A percentile compares a stretch with the other conserved stretches of the same genome.
These are phyloP conservation scores for Scaptomyza parva DNA, from an alignment of 2,888 invertebrate genomes.

Conservation along the genomic window DNA sequence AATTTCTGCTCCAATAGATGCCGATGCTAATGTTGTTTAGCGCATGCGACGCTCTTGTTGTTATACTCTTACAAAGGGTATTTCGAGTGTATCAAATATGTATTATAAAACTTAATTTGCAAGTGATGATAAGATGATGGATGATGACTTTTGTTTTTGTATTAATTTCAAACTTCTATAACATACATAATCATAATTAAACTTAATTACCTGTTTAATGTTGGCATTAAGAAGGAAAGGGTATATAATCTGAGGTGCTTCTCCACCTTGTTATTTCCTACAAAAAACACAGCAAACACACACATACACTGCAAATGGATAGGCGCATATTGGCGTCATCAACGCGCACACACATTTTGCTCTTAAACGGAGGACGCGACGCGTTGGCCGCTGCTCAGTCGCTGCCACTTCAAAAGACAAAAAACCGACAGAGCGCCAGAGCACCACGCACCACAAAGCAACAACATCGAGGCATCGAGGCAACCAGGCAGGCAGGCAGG, in stretches of 20 bases:
- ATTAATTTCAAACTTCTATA: no score
- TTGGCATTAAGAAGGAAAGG: neutral
- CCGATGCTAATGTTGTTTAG: slow-evolving; percentile 50
- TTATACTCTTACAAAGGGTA: slow-evolving; percentile 1
- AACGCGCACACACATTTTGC: slow-evolving; percentile 71
- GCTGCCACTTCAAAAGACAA: slow-evolving; percentile 73
- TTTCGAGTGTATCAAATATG: neutral
- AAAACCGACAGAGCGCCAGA: slow-evolving; percentile 67
- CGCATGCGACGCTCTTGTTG: slow-evolving; percentile 62
- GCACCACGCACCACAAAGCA: slow-evolving; percentile 28
- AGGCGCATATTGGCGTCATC: slow-evolving; percentile 69
- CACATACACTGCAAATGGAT: neutral
- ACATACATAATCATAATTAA: no score
- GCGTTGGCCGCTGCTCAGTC: slow-evolving; percentile 61
- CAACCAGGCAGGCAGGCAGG: slow-evolving; percentile 23
- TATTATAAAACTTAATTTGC: no score
- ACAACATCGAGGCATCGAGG: neutral
- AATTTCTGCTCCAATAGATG: slow-evolving; percentile 78
- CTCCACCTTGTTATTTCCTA: slow-evolving; percentile 31
- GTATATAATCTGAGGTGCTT: neutral
- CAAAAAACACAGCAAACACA: no score
- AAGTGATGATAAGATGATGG: no score
- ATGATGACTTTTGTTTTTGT: no score
- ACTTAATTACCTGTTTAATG: neutral
- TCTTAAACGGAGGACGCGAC: slow-evolving; percentile 70